Evolutionary conservation across 2,797 vertebrate genomes (phyloP).

Genomic region (Aythya fuligula): DNA sequence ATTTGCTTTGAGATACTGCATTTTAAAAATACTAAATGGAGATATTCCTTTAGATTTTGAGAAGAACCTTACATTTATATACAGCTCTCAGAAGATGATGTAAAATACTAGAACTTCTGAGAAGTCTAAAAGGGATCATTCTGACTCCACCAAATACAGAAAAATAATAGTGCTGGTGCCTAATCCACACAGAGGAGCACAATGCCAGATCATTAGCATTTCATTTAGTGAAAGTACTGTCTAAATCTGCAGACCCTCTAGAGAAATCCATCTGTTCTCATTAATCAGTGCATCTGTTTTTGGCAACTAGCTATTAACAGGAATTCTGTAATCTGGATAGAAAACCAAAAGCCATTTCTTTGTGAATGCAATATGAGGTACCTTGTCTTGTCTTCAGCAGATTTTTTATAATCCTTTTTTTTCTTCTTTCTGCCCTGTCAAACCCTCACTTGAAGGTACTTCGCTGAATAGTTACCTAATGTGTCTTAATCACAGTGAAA

Average conservation of each 20-base stretch:
- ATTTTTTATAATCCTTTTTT: neutral
- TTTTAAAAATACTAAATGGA: neutral
- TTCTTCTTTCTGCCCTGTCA: neutral
- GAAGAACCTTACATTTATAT: neutral
- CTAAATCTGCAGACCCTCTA: conserved; percentile 62
- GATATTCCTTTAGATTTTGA: neutral
- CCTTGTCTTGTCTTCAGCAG: neutral
- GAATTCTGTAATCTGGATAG: neutral
- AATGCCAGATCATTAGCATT: conserved; percentile 64
- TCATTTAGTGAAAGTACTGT: conserved; percentile 57
- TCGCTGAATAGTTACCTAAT: neutral
- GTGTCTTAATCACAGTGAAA: neutral
- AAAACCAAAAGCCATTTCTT: conserved; percentile 6
- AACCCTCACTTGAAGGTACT: conserved; percentile 21
- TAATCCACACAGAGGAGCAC: conserved; percentile 1
- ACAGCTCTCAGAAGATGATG: neutral
- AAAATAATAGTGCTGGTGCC: conserved; percentile 1
- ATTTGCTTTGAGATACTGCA: neutral
- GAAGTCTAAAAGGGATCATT: conserved; percentile 4
- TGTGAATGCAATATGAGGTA: neutral
- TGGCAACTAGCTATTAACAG: conserved; percentile 42
- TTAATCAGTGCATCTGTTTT: conserved; percentile 69
- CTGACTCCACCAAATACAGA: neutral
- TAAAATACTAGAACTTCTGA: neutral
- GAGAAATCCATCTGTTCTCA: conserved; percentile 69